Conservation (phyloP, 2,888 invertebrate species). For the Tricholauxania praeusta region DNA sequence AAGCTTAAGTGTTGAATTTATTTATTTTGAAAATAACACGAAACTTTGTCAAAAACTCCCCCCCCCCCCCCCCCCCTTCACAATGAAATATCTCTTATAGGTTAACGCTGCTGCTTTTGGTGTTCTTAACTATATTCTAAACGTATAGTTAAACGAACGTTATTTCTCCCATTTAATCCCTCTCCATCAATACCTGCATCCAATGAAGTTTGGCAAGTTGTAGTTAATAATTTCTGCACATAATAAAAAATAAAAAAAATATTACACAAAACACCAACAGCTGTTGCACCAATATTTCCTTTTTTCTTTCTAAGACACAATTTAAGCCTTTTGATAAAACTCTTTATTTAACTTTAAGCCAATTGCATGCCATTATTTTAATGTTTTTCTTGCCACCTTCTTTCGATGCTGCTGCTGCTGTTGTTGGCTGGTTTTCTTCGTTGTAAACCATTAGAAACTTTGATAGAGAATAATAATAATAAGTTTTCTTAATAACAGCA, state of each 20-base stretch:
- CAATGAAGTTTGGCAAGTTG: slow-evolving; percentile 21
- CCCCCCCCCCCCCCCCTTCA: too few species aligned
- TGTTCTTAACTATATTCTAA: too few species aligned
- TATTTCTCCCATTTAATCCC: too few species aligned
- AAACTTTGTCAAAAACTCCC: too few species aligned
- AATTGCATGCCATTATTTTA: slow-evolving; percentile 30
- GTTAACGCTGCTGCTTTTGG: too few species aligned
- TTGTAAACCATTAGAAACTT: slow-evolving; percentile 4
- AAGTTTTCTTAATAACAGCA: not conserved
- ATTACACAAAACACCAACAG: not conserved
- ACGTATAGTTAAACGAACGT: too few species aligned
- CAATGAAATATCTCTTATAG: too few species aligned
- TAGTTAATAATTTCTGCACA: slow-evolving; percentile 28
- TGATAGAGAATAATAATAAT: not conserved
- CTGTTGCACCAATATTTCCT: not conserved
- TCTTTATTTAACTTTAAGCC: too few species aligned
- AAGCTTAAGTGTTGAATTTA: too few species aligned
- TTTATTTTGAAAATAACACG: too few species aligned
- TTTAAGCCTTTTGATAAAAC: too few species aligned
- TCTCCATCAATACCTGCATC: too few species aligned
- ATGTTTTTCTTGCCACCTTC: slow-evolving; percentile 22
- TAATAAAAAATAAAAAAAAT: not conserved
- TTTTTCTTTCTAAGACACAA: not conserved
- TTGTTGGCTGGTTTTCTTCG: slow-evolving; percentile 6
- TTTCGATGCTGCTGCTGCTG: slow-evolving; percentile 12